Evolutionary conservation across 92 coral and sea anemone species (phyloP).

Genomic region (Phenganax subtilis): DNA sequence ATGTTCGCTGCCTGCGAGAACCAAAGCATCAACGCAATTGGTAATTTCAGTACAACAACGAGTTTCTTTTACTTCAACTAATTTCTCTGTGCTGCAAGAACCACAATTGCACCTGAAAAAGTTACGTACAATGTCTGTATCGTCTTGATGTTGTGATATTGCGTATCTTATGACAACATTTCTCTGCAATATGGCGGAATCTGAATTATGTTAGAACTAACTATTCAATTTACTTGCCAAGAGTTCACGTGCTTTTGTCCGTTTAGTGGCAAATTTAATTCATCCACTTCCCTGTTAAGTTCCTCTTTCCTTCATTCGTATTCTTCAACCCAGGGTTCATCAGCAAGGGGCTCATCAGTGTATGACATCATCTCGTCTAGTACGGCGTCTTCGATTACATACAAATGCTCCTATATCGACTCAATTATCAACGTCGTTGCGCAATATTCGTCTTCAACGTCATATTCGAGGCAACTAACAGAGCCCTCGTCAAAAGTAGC

Average conservation of each 20-base stretch:
- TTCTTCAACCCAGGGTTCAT: neutral
- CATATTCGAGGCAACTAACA: neutral
- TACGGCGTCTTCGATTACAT: neutral
- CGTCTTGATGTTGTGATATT: too few relatives aligned
- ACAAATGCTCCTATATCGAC: neutral
- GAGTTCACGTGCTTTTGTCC: neutral
- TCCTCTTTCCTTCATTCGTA: neutral
- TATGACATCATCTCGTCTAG: neutral
- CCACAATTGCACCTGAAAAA: slow-evolving; percentile 4
- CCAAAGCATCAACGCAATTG: neutral
- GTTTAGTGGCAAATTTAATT: neutral
- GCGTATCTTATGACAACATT: neutral
- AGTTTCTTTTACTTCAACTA: neutral
- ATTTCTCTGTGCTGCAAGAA: neutral
- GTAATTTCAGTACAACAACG: neutral
- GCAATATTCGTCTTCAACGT: neutral
- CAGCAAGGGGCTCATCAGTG: neutral
- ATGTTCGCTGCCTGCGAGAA: neutral
- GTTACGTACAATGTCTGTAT: neutral
- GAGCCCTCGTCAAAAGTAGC: neutral
- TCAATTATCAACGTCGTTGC: neutral
- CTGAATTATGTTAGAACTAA: neutral
- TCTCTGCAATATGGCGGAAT: neutral
- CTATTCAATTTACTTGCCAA: neutral
- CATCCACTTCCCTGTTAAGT: neutral